phyloP scores from a whole-genome alignment of 2,113 vertebrate genomes.

The Benitochromis conjunctus region DNA sequence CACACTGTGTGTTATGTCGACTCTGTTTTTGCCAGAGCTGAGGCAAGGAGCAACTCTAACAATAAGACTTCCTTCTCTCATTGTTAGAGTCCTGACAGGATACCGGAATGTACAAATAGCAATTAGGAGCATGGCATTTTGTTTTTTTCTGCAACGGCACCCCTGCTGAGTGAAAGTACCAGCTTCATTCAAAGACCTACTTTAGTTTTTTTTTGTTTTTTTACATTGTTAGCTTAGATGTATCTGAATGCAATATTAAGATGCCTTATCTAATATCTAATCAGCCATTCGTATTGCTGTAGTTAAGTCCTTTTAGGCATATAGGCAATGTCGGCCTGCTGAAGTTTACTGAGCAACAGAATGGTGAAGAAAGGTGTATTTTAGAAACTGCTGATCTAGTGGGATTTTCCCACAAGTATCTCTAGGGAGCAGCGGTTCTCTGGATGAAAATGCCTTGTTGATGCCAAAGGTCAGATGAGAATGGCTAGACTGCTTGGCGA shows the following conservation, averaged over 20 bases:
- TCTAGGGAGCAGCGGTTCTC: not conserved
- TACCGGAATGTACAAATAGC: not conserved
- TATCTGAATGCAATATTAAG: not conserved
- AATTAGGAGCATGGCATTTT: not conserved
- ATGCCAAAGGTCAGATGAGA: not conserved
- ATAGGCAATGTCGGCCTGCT: not conserved
- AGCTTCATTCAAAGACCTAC: not conserved
- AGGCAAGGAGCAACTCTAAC: not conserved
- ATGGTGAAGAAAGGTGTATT: not conserved
- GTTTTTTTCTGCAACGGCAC: not conserved
- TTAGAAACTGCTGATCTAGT: not conserved
- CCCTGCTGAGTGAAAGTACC: not conserved
- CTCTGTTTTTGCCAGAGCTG: not conserved
- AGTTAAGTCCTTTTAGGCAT: no score
- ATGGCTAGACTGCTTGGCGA: not conserved
- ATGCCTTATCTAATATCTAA: not conserved
- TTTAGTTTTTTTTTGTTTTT: not conserved
- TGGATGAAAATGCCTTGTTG: not conserved
- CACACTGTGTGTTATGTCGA: not conserved
- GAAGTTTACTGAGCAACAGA: not conserved
- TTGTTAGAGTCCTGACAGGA: not conserved
- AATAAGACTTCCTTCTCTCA: not conserved
- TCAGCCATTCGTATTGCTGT: not conserved
- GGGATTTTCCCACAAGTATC: not conserved
- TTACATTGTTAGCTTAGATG: not conserved